phyloP scores from a whole-genome alignment of 1,140 invertebrate species.

The Homarus americanus region DNA sequence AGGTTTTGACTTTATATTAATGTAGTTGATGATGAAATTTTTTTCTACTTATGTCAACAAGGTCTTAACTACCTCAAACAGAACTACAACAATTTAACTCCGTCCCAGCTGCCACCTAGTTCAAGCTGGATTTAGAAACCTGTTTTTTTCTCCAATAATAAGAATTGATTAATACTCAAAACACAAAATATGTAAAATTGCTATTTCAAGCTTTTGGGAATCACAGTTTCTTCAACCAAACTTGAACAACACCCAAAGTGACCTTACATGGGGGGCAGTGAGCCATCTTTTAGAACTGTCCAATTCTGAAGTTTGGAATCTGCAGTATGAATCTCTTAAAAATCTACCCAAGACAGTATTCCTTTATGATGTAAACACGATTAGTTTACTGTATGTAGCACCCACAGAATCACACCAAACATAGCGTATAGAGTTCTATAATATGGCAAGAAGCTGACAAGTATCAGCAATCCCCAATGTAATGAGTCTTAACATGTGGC shows the following conservation, averaged over 20 bases:
- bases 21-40: too few relatives aligned
- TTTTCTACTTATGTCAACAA: conserved; percentile 14
- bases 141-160: neutral
- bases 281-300: conserved; percentile 26
- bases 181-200: neutral
- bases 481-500: neutral
- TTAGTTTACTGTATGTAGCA: neutral
- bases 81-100: conserved; percentile 31
- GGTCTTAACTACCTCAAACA: neutral
- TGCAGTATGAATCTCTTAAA: neutral
- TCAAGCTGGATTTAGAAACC: conserved; percentile 1
- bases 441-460: neutral
- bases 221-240: conserved; percentile 34
- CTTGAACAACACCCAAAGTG: conserved; percentile 23
- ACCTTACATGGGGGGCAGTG: conserved; percentile 47
- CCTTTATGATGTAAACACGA: neutral
- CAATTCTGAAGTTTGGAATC: neutral
- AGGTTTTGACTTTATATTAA: too few relatives aligned
- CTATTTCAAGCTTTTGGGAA: neutral
- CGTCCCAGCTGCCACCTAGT: conserved; percentile 49
- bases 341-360: neutral
- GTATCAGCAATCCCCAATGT: conserved; percentile 3
- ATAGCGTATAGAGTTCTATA: neutral
- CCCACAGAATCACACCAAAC: neutral
- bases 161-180: neutral